These are phyloP conservation scores for Acrocera orbiculus DNA, from an alignment of 2,888 invertebrate species.

Conservation along the genomic window DNA sequence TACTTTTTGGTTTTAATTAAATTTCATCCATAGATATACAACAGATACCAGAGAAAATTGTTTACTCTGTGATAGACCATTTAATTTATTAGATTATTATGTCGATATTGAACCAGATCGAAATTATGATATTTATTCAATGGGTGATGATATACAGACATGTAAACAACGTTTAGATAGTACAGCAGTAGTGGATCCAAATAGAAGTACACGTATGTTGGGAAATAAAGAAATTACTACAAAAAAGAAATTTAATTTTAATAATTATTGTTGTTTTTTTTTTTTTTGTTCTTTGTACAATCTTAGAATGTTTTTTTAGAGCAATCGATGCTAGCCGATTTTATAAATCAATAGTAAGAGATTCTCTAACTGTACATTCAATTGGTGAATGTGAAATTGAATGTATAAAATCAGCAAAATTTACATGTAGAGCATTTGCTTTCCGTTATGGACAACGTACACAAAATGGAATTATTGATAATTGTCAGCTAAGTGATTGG, in stretches of 20 bases:
- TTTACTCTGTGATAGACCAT: constrained; percentile 52
- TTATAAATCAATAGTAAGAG: constrained; percentile 42
- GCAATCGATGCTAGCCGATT: constrained; percentile 57
- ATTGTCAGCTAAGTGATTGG: constrained; percentile 63
- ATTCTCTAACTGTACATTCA: constrained; percentile 46
- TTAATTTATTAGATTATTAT: constrained; percentile 51
- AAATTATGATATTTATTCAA: constrained; percentile 63
- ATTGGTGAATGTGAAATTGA: constrained; percentile 66
- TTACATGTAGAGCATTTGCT: constrained; percentile 66
- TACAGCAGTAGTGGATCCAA: constrained; percentile 30
- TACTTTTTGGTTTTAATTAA: background rate
- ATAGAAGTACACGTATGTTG: constrained; percentile 21
- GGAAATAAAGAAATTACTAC: too few species aligned
- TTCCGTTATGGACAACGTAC: constrained; percentile 51
- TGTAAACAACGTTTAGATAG: constrained; percentile 25
- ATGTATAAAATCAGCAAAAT: constrained; percentile 51
- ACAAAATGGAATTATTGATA: constrained; percentile 47
- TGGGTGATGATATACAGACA: constrained; percentile 40
- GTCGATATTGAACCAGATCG: constrained; percentile 54
- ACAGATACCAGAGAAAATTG: constrained; percentile 47
- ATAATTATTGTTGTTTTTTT: too few species aligned
- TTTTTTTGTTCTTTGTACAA: background rate
- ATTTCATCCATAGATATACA: constrained; percentile 18
- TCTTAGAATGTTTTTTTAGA: constrained; percentile 65
- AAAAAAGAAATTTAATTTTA: background rate